phyloP scores from a whole-genome alignment of 2,797 vertebrate species.

The Sebastes matsubarae region DNA sequence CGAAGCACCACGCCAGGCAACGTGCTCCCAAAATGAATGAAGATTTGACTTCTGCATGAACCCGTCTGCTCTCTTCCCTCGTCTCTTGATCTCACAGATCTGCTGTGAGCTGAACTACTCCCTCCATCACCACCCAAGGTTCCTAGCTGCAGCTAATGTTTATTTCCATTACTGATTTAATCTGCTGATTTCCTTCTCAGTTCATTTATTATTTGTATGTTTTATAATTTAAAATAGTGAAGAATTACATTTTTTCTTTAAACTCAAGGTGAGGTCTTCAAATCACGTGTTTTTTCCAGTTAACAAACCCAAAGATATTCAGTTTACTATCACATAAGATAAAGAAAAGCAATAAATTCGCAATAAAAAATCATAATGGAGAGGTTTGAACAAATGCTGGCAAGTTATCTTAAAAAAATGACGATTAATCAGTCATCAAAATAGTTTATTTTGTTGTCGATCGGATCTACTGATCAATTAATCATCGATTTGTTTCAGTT shows the following conservation, averaged over 20 bases:
- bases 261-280: neutral
- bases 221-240: neutral
- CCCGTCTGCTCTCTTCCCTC: neutral
- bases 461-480: neutral
- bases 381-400: neutral
- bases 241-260: neutral
- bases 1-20: neutral
- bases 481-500: neutral
- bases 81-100: neutral
- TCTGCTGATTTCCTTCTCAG: neutral
- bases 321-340: too few relatives aligned
- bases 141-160: rapidly evolving
- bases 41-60: conserved; percentile 6
- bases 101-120: neutral
- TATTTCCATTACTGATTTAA: neutral
- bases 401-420: neutral
- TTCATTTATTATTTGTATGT: neutral
- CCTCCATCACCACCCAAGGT: neutral
- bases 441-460: neutral
- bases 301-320: neutral
- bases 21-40: neutral
- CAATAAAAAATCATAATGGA: neutral
- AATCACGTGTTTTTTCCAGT: neutral
- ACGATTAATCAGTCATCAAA: neutral
- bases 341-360: neutral